Evolutionary conservation across 2,888 invertebrate genomes (phyloP).

Genomic region (Brachypterus glaber): DNA sequence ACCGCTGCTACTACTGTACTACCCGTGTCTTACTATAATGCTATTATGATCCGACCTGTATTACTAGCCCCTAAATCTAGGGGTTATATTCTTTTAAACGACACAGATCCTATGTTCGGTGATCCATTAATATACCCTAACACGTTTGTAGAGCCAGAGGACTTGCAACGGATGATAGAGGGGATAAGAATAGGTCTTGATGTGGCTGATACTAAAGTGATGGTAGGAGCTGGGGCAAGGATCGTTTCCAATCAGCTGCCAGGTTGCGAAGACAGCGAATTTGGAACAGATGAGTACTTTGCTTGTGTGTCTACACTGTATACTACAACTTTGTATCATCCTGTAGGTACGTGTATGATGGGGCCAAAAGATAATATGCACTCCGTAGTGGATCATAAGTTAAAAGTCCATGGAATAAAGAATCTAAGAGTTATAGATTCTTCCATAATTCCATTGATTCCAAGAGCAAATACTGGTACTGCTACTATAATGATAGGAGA

Average conservation of each 20-base stretch:
- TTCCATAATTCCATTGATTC: conserved; percentile 55
- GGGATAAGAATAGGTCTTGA: conserved; percentile 51
- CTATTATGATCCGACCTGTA: conserved; percentile 52
- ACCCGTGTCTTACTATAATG: conserved; percentile 54
- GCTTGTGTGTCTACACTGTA: conserved; percentile 54
- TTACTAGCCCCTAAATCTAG: conserved; percentile 54
- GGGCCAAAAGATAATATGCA: conserved; percentile 51
- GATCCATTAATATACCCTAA: conserved; percentile 65
- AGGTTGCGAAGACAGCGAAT: conserved; percentile 47
- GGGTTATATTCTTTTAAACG: conserved; percentile 53
- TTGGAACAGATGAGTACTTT: conserved; percentile 59
- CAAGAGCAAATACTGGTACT: conserved; percentile 41
- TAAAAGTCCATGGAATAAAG: conserved; percentile 53
- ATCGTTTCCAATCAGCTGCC: conserved; percentile 50
- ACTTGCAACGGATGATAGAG: conserved; percentile 51
- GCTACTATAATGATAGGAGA: conserved; percentile 41
- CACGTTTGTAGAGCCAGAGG: conserved; percentile 54
- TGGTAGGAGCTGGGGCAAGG: conserved; percentile 47
- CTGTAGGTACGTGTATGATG: conserved; percentile 62
- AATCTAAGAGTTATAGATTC: conserved; percentile 59
- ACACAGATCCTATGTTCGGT: conserved; percentile 61
- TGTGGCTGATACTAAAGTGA: conserved; percentile 51
- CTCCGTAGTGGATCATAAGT: conserved; percentile 56
- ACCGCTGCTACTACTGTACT: conserved; percentile 37
- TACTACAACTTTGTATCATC: conserved; percentile 62